A percentile compares a stretch with the other conserved stretches of the same genome.
These are phyloP conservation scores for Acropora tenuis DNA, from an alignment of 64 coral and sea anemone species.

Conservation along the genomic window DNA sequence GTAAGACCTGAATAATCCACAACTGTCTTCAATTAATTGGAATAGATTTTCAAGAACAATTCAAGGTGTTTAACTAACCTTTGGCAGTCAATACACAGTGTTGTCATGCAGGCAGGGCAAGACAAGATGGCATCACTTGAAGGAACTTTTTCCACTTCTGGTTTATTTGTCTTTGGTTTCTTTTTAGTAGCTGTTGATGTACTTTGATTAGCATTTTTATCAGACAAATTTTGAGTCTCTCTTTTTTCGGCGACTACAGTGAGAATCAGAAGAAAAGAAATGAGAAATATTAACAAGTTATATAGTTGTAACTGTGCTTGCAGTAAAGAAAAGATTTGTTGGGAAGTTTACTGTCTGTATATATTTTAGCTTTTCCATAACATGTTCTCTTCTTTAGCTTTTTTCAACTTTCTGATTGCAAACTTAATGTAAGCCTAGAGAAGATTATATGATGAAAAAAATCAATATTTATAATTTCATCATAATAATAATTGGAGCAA, in stretches of 20 bases:
- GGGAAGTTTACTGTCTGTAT: too few relatives aligned
- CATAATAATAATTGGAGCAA: too few relatives aligned
- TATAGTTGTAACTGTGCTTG: too few relatives aligned
- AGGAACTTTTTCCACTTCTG: constrained; percentile 59
- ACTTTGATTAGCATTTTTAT: neutral
- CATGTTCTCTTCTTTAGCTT: too few relatives aligned
- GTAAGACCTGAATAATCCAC: neutral
- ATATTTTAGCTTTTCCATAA: too few relatives aligned
- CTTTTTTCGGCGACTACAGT: neutral
- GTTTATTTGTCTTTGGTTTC: constrained; percentile 45
- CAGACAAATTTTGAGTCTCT: neutral
- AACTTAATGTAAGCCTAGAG: too few relatives aligned
- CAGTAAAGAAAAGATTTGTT: too few relatives aligned
- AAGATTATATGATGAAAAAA: too few relatives aligned
- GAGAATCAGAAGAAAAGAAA: neutral
- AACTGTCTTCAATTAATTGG: neutral
- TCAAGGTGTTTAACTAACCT: constrained; percentile 48
- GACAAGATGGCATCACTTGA: constrained; percentile 95
- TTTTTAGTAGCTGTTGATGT: constrained; percentile 15
- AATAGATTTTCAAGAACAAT: neutral
- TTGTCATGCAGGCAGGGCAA: constrained; percentile 93
- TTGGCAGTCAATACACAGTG: constrained; percentile 93
- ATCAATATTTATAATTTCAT: too few relatives aligned
- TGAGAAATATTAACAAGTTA: too few relatives aligned
- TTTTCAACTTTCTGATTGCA: neutral